Percentiles rank a stretch among this genome's conserved stretches.
Conservation (phyloP, 2,888 invertebrate genomes). For the Adelphocoris suturalis region DNA sequence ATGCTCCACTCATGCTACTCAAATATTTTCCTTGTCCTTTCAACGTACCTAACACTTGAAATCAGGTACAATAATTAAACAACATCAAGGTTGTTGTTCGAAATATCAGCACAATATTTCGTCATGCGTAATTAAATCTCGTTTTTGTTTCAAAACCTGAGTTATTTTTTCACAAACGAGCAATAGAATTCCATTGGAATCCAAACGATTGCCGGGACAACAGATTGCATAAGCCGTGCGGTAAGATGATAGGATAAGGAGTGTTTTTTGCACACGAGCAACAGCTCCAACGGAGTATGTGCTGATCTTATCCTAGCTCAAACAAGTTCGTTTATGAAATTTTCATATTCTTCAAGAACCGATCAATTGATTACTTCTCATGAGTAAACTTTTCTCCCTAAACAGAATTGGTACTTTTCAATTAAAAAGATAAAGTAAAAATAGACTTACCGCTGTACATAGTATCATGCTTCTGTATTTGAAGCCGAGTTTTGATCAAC, state of each 20-base stretch:
- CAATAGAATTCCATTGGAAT: not conserved
- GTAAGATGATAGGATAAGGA: not conserved
- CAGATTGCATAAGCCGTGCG: not conserved
- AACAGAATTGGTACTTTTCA: not conserved
- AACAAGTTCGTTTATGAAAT: too few species aligned
- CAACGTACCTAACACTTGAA: not conserved
- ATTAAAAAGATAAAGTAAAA: not conserved
- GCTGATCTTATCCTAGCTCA: too few species aligned
- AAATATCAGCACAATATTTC: not conserved
- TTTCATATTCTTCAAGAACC: too few species aligned
- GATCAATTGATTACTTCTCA: too few species aligned
- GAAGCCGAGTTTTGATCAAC: conserved; percentile 95
- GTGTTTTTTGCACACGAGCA: not conserved
- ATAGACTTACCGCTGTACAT: conserved; percentile 85
- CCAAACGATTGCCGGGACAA: not conserved
- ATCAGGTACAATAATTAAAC: not conserved
- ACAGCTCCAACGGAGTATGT: too few species aligned
- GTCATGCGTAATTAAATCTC: not conserved
- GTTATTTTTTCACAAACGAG: not conserved
- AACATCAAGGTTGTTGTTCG: not conserved
- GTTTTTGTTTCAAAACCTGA: not conserved
- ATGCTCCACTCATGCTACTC: not conserved
- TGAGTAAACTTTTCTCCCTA: not conserved
- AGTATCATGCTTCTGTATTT: conserved; percentile 90
- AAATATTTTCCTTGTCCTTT: not conserved